Evolutionary conservation across 2,797 vertebrate genomes (phyloP), one percentile per base, ranked within the genome.

Genomic region (Trematomus bernacchii): DNA sequence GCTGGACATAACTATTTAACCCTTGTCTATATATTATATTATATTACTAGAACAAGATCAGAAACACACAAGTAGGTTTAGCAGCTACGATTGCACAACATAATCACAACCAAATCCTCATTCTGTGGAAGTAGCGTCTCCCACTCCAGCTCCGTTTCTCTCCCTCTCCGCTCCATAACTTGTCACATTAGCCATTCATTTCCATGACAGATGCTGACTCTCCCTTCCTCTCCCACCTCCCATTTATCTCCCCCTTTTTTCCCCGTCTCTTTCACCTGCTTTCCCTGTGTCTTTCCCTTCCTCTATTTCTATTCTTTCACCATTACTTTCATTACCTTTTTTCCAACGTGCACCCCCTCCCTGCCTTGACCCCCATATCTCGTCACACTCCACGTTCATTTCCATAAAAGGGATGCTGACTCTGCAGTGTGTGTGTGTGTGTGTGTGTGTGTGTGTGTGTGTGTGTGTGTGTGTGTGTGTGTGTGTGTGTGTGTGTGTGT

Each of bases 331-430:
- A 50, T 65, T 52, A 27, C 58, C 66, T n/a, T n/a, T 61, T 18
- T 37, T 37, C 8, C 33, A 27, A 37, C 33, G 33, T 37, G 0
- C 33, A 9, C 33, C 33, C 33, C 33, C 33, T 33, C 43, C 33
- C 57, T 1, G 19, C 65, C 66, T 51, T 52, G 14, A 62, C 77
- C 66, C 73, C 58, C 69, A 44, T 70, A 79, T 76, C 82, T 66
- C 72, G 68, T 92, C 88, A 82, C 82, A 78, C 79, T 57, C 60
- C 77, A 80, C 66, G 82, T 72, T 84, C 6, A 48, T 89, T 91
- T 93, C 86, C 89, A 80, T 87, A 85, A 94, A 88, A 92, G 91
- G 96, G 94, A 95, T 94, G 96, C 96, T 97, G 96, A 96, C 94
- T 94, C 94, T 91, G 94, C 95, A 18, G 73, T 42, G 33, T 23